Conservation (phyloP, 2,113 vertebrate genomes). For the Lagopus muta region DNA sequence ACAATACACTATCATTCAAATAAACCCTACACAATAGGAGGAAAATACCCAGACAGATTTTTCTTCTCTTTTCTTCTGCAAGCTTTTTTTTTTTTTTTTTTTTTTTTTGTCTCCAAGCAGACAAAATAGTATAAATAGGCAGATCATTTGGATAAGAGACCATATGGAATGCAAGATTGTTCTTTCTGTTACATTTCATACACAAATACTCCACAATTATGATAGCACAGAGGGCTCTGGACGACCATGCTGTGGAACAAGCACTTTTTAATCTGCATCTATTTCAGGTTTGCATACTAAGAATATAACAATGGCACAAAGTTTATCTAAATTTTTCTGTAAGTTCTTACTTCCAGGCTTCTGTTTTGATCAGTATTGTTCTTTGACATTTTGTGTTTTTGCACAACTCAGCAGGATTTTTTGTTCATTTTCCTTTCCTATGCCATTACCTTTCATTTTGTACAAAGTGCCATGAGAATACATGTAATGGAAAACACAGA, state of each 20-base stretch:
- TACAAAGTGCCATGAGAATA: not conserved
- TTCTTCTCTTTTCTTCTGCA: not conserved
- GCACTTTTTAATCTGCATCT: not conserved
- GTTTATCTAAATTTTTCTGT: not conserved
- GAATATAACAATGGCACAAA: not conserved
- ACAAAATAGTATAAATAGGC: constrained; percentile 20
- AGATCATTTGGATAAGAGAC: not conserved
- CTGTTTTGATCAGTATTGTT: not conserved
- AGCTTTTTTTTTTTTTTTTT: constrained; percentile 15
- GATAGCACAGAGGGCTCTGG: not conserved
- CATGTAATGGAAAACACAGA: not conserved
- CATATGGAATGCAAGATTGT: not conserved
- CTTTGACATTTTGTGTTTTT: not conserved
- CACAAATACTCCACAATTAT: not conserved
- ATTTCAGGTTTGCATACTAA: not conserved
- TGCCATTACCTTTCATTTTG: not conserved
- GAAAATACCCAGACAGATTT: constrained; percentile 43
- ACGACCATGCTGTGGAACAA: not conserved
- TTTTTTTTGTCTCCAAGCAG: not conserved
- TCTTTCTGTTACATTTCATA: constrained; percentile 41
- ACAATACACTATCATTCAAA: constrained; percentile 61
- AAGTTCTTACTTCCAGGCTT: not conserved
- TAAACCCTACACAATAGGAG: constrained; percentile 29
- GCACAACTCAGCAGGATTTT: not conserved
- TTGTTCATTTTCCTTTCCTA: not conserved